Evolutionary conservation across 2,797 vertebrate species (phyloP), one percentile per base, ranked within the genome.

Genomic region (Delichon dasypus): DNA sequence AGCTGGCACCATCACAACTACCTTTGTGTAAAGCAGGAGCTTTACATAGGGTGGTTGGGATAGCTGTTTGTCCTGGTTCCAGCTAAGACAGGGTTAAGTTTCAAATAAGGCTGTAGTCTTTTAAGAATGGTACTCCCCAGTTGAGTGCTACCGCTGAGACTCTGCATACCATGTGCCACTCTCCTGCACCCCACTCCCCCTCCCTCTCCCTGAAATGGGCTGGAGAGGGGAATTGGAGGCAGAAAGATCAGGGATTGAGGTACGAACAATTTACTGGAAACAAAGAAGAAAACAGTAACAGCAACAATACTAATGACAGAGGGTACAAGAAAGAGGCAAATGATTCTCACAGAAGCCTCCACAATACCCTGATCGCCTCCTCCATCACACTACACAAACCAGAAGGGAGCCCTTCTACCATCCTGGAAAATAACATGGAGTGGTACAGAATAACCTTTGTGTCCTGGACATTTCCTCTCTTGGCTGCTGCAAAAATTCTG

Each of bases 351-450:
- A 64, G n/a, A 55, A 40, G 19, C 8, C 8, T 18, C n/a, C 19
- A 40, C 5, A 40, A n/a, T 30, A 55, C 25, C 13, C 0, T 0
- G 38, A n/a, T 19, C 2, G 0, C n/a, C 16, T 10, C 34, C 7
- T 48, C 16, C 25, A 48, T 34, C 30, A 25, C 30, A 25, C 20
- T 11, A 7, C 42, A n/a, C 0, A 3, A 54, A 10, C 3, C 1
- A 2, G 23, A 47, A 54, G 23, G 23, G 20, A 73, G 10, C 10
- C 19, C 23, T 55, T 73, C 16, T 11, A n/a, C 11, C 9, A 20
- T 25, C 16, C 34, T 42, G 42, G 30, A 65, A 73, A 42, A 34
- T 42, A 25, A 30, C 19, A 29, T 40, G 10, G 29, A 57, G 16
- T 16, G 20, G 13, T 34, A 17, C 16, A 57, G 51, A 48, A 25